Conservation (phyloP, 1,140 invertebrate species). For the Camponotus pennsylvanicus region DNA sequence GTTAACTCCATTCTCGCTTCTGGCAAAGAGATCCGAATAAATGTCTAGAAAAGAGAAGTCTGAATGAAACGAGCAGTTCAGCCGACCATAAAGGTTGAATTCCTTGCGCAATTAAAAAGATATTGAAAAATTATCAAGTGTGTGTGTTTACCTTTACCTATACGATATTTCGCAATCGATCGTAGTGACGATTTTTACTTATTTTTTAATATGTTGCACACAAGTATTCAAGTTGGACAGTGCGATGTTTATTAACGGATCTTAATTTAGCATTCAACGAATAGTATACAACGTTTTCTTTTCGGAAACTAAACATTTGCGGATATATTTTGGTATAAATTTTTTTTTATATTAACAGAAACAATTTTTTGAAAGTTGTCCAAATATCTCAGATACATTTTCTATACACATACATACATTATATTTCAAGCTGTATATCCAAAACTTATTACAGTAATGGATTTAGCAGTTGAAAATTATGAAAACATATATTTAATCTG, state of each 20-base stretch:
- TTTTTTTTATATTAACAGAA: too few relatives aligned
- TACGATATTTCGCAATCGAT: too few relatives aligned
- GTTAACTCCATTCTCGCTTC: slow-evolving; percentile 63
- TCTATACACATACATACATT: too few relatives aligned
- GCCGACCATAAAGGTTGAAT: neutral
- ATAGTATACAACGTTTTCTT: neutral
- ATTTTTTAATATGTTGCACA: neutral
- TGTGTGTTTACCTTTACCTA: too few relatives aligned
- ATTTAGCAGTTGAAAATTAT: too few relatives aligned
- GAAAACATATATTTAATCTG: too few relatives aligned
- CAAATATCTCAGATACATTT: too few relatives aligned
- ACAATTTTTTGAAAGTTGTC: too few relatives aligned
- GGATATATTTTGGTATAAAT: too few relatives aligned
- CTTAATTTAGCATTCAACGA: neutral
- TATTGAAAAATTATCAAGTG: neutral
- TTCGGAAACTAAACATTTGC: neutral
- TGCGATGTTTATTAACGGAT: too few relatives aligned
- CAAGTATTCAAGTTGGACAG: neutral
- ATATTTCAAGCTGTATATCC: too few relatives aligned
- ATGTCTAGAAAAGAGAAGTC: neutral
- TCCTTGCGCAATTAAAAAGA: neutral
- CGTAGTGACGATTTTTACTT: neutral
- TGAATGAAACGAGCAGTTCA: slow-evolving; percentile 9
- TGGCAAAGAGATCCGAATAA: slow-evolving; percentile 35
- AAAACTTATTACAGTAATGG: too few relatives aligned